phyloP scores from a whole-genome alignment of 2,797 vertebrate genomes.

The Clamator glandarius region DNA sequence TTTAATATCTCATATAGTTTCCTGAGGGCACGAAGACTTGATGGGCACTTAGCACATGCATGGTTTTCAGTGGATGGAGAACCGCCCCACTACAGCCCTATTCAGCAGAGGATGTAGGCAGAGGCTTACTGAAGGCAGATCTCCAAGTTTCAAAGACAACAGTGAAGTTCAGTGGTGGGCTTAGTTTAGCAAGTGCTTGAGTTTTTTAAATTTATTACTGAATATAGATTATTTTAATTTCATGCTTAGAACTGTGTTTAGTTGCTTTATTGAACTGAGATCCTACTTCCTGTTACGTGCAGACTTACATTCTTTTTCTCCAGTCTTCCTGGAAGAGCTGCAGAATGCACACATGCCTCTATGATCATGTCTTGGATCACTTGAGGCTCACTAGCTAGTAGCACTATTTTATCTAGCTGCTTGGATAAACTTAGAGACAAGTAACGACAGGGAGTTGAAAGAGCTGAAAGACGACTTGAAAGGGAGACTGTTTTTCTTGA shows the following conservation, averaged over 20 bases:
- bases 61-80: background rate
- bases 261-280: background rate
- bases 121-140: background rate
- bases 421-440: background rate
- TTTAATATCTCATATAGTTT: background rate
- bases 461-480: background rate
- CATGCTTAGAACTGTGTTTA: background rate
- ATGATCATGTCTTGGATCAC: background rate
- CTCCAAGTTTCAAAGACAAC: background rate
- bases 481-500: slow-evolving; percentile 2
- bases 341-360: background rate
- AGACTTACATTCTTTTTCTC: background rate
- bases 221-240: background rate
- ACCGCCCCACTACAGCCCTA: background rate
- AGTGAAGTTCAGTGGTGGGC: background rate
- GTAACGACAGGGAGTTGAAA: background rate
- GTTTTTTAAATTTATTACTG: background rate
- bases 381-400: background rate
- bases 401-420: background rate
- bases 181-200: background rate
- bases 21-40: background rate
- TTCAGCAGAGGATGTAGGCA: background rate
- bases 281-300: background rate
- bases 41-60: background rate
- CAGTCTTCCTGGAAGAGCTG: slow-evolving; percentile 18